Conservation (phyloP, 2,888 invertebrate species). For the Entomobrya proxima region DNA sequence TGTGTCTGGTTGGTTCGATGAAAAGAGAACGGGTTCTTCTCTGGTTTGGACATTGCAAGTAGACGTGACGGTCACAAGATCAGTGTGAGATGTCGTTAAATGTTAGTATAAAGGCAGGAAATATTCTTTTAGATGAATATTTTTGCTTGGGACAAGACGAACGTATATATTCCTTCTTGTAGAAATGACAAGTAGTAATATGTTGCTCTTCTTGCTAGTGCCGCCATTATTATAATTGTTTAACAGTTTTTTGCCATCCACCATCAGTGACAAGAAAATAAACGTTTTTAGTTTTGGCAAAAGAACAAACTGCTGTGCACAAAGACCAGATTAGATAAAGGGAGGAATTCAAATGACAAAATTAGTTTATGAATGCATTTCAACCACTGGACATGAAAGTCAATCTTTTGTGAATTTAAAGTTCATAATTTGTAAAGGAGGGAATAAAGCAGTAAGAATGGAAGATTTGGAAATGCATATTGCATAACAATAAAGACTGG, state of each 20-base stretch:
- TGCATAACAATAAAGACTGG: conserved; percentile 20
- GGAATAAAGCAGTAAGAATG: conserved; percentile 40
- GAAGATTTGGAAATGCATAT: conserved; percentile 32
- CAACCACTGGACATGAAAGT: not conserved
- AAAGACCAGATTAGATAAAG: conserved; percentile 18
- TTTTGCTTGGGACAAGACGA: too few species aligned
- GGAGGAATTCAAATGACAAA: conserved; percentile 56
- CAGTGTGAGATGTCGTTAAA: conserved; percentile 43
- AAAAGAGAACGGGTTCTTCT: conserved; percentile 28
- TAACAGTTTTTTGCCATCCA: conserved; percentile 40
- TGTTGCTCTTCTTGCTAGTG: not conserved
- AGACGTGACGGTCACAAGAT: conserved; percentile 22
- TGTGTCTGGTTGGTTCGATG: not conserved
- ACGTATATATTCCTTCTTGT: not conserved
- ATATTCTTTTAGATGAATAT: not conserved
- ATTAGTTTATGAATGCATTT: conserved; percentile 52
- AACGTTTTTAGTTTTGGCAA: conserved; percentile 37
- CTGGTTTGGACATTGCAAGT: conserved; percentile 28
- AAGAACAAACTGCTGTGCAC: not conserved
- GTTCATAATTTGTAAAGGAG: not conserved
- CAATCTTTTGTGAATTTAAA: not conserved
- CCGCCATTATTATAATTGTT: conserved; percentile 41
- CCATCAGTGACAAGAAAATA: not conserved
- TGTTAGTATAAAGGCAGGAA: not conserved
- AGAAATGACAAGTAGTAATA: not conserved